Percentiles rank a stretch among this genome's conserved stretches.
Evolutionary conservation across 2,888 invertebrate genomes (phyloP).

Genomic region (Blera fallax): DNA sequence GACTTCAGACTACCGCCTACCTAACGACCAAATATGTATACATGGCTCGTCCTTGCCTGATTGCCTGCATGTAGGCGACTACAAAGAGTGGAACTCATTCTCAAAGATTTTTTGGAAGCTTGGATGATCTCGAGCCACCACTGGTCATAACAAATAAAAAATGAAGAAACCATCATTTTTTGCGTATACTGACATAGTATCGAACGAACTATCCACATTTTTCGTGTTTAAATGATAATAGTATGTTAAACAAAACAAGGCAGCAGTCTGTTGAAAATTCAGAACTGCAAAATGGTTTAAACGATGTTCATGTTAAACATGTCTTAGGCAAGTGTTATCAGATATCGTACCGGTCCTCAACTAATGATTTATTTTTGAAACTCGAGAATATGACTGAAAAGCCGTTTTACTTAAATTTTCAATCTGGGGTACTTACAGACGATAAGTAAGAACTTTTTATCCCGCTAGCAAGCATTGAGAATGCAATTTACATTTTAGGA

Average conservation of each 20-base stretch:
- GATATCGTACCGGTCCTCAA: too few species aligned
- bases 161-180: slow-evolving; percentile 38
- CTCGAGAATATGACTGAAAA: too few species aligned
- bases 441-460: too few species aligned
- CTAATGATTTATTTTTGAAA: too few species aligned
- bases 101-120: not conserved
- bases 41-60: not conserved
- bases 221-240: not conserved
- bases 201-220: slow-evolving; percentile 33
- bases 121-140: not conserved
- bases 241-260: not conserved
- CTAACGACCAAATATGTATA: slow-evolving; percentile 2
- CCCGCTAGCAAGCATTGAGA: too few species aligned
- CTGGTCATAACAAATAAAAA: slow-evolving; percentile 20
- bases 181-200: not conserved
- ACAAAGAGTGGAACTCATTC: not conserved
- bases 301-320: too few species aligned
- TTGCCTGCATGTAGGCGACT: slow-evolving; percentile 2
- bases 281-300: too few species aligned
- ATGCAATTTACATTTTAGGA: too few species aligned
- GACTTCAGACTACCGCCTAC: slow-evolving; percentile 20
- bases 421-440: too few species aligned
- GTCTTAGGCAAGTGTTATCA: too few species aligned
- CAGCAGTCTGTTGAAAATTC: too few species aligned
- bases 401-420: too few species aligned